Evolutionary conservation across 2,797 vertebrate species (phyloP).

Genomic region (Simalia tracyae): DNA sequence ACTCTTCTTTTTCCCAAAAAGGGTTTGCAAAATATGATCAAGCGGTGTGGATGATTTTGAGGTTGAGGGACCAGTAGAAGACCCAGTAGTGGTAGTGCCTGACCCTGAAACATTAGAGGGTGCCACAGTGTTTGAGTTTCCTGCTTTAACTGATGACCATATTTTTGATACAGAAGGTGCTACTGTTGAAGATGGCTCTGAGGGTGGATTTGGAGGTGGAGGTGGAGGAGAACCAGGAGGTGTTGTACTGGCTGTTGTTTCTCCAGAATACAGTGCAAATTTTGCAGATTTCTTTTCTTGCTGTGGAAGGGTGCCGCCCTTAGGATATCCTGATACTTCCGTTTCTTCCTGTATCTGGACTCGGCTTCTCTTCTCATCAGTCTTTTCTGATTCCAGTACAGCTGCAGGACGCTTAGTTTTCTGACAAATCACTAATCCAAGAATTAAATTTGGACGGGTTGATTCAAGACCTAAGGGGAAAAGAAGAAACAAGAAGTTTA

Average conservation of each 20-base stretch:
- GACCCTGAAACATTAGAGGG: slow-evolving; percentile 55
- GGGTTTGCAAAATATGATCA: slow-evolving; percentile 87
- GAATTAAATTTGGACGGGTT: slow-evolving; percentile 90
- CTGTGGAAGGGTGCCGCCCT: slow-evolving; percentile 64
- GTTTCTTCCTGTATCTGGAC: slow-evolving; percentile 77
- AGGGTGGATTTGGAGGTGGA: slow-evolving; percentile 67
- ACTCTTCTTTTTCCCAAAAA: slow-evolving; percentile 83
- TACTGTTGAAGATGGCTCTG: slow-evolving; percentile 64
- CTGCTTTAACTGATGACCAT: slow-evolving; percentile 68
- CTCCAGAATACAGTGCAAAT: slow-evolving; percentile 77
- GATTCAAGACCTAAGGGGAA: slow-evolving; percentile 86
- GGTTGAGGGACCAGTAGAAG: slow-evolving; percentile 15
- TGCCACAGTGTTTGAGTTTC: slow-evolving; percentile 37
- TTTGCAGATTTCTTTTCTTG: slow-evolving; percentile 79
- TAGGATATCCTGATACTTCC: slow-evolving; percentile 71
- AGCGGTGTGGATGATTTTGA: slow-evolving; percentile 78
- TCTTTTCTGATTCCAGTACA: slow-evolving; percentile 73
- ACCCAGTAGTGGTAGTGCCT: slow-evolving; percentile 21
- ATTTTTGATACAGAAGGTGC: slow-evolving; percentile 71
- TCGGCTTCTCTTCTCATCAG: slow-evolving; percentile 84
- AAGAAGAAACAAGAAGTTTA: slow-evolving; percentile 58
- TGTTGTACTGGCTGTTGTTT: slow-evolving; percentile 71
- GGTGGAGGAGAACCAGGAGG: slow-evolving; percentile 80
- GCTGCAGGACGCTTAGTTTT: slow-evolving; percentile 81
- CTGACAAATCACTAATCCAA: slow-evolving; percentile 92